Evolutionary conservation across 2,888 invertebrate species (phyloP).

Genomic region (Ectemnius lituratus): DNA sequence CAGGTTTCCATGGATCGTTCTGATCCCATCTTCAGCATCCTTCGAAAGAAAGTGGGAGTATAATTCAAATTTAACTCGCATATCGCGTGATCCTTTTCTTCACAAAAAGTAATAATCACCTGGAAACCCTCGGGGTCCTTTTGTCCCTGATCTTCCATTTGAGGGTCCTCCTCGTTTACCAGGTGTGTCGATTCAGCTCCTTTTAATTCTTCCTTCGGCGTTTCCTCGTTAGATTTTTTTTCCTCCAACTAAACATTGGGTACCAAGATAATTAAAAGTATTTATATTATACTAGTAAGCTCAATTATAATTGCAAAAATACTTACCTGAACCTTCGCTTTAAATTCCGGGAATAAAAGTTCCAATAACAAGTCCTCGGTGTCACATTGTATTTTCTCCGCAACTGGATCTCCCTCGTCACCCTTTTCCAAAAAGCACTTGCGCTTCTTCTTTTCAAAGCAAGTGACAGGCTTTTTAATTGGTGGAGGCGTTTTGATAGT

Average conservation of each 20-base stretch:
- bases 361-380: slow-evolving; percentile 69
- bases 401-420: slow-evolving; percentile 51
- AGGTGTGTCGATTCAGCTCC: slow-evolving; percentile 20
- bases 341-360: slow-evolving; percentile 64
- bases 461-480: slow-evolving; percentile 46
- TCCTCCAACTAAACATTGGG: slow-evolving; percentile 12
- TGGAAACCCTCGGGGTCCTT: slow-evolving; percentile 59
- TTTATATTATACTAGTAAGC: background rate
- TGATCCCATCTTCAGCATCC: slow-evolving; percentile 46
- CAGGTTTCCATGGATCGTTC: slow-evolving; percentile 63
- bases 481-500: slow-evolving; percentile 68
- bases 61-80: background rate
- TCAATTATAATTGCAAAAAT: background rate
- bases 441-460: slow-evolving; percentile 56
- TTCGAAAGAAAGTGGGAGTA: slow-evolving; percentile 35
- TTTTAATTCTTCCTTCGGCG: slow-evolving; percentile 10
- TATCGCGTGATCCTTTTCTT: background rate
- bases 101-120: slow-evolving; percentile 31
- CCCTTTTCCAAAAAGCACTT: slow-evolving; percentile 52
- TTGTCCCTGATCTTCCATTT: slow-evolving; percentile 20
- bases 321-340: slow-evolving; percentile 39
- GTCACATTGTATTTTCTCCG: slow-evolving; percentile 63
- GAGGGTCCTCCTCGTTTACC: slow-evolving; percentile 9
- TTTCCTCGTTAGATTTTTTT: slow-evolving; percentile 8
- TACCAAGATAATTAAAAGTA: background rate